Evolutionary conservation across 2,888 invertebrate genomes (phyloP).

Genomic region (Colletes collaris): DNA sequence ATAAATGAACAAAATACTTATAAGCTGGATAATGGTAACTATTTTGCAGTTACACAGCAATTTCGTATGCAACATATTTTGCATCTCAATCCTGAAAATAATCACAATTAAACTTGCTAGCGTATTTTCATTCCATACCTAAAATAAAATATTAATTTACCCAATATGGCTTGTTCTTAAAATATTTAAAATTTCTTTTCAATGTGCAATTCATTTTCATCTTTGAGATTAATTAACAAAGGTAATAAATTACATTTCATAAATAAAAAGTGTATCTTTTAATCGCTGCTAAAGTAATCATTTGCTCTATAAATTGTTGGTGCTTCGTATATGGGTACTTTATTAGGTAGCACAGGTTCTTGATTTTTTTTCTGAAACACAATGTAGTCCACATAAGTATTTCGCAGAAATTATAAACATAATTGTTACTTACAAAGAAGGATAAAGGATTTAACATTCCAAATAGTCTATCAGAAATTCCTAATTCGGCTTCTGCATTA

Average conservation of each 20-base stretch:
- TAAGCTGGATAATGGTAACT: background rate
- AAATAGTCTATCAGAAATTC: conserved; percentile 78
- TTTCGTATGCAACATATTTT: background rate
- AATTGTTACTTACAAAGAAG: conserved; percentile 77
- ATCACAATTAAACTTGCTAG: background rate
- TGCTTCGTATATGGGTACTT: conserved; percentile 66
- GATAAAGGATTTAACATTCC: conserved; percentile 81
- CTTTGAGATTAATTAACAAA: conserved; percentile 14
- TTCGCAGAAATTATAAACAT: background rate
- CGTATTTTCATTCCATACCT: background rate
- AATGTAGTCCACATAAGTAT: background rate
- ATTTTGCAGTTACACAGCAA: background rate
- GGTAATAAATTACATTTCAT: background rate
- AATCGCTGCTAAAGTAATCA: conserved; percentile 74
- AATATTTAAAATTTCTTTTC: background rate
- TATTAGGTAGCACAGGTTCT: conserved; percentile 65
- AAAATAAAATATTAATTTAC: conserved; percentile 5
- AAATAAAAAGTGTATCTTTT: conserved; percentile 15
- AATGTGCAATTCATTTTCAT: background rate
- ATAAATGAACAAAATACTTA: background rate
- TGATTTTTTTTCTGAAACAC: conserved; percentile 77
- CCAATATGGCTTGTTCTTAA: background rate
- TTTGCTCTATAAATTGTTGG: conserved; percentile 75
- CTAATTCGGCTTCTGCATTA: conserved; percentile 78
- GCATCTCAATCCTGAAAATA: conserved; percentile 4